Percentiles rank a stretch among this genome's conserved stretches.
Evolutionary conservation across 2,797 vertebrate species (phyloP).

Genomic region (Parauchenoglanis punctatus): DNA sequence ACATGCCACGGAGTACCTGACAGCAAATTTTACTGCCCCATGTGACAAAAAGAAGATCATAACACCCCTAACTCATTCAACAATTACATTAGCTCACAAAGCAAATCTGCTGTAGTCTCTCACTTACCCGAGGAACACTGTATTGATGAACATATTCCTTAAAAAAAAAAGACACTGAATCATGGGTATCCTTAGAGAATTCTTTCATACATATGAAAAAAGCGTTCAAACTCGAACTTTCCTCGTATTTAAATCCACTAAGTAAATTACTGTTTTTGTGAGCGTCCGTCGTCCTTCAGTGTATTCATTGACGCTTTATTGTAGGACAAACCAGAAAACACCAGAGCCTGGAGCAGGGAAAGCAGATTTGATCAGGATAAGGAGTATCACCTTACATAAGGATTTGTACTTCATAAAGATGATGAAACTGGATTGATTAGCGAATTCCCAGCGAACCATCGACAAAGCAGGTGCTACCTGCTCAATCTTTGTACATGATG

Average conservation of each 20-base stretch:
- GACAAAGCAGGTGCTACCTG: background rate
- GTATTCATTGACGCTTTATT: slow-evolving; percentile 45
- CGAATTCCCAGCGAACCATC: background rate
- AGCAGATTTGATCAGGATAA: background rate
- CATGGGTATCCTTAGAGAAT: slow-evolving; percentile 2
- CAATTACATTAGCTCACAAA: slow-evolving; percentile 27
- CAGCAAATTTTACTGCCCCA: slow-evolving; percentile 42
- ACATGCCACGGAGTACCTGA: slow-evolving; percentile 45
- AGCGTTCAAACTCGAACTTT: background rate
- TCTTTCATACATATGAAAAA: background rate
- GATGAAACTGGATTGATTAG: background rate
- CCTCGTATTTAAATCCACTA: slow-evolving; percentile 18
- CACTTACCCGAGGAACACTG: background rate
- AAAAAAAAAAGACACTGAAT: background rate
- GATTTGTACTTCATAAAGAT: background rate
- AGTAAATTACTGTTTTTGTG: slow-evolving; percentile 45
- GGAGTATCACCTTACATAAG: background rate
- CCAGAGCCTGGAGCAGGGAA: background rate
- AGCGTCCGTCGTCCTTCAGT: slow-evolving; percentile 46
- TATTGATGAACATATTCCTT: background rate
- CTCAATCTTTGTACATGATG: background rate
- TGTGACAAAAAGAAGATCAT: slow-evolving; percentile 46
- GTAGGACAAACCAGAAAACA: slow-evolving; percentile 38
- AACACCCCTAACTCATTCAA: slow-evolving; percentile 28
- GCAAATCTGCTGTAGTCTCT: background rate